Conservation (phyloP, 2,113 vertebrate species). For the Grallaria varia region DNA sequence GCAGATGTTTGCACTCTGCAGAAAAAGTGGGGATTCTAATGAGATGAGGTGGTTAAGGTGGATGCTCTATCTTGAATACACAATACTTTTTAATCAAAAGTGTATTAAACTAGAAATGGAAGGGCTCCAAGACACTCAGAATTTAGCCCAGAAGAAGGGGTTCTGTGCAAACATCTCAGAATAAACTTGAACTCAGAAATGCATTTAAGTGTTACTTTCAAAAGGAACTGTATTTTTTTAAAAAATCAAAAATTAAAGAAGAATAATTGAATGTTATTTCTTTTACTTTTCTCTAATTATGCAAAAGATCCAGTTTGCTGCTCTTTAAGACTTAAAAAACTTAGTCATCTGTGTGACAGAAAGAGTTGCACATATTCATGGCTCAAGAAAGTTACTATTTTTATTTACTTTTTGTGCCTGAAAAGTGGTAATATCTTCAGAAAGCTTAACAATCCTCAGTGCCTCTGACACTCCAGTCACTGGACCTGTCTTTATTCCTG, state of each 20-base stretch:
- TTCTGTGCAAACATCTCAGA: neutral
- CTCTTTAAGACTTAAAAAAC: neutral
- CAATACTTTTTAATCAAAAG: neutral
- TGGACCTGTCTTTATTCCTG: neutral
- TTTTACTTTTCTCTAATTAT: neutral
- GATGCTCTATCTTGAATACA: neutral
- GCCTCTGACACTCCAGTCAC: rapidly evolving
- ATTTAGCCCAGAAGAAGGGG: neutral
- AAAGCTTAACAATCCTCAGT: neutral
- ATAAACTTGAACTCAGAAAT: neutral
- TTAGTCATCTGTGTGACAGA: neutral
- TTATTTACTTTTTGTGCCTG: neutral
- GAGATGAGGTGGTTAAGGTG: neutral
- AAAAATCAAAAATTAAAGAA: neutral
- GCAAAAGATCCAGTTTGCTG: neutral
- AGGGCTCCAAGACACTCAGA: neutral
- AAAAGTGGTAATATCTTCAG: neutral
- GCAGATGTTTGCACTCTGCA: neutral
- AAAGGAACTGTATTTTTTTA: neutral
- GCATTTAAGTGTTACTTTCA: neutral
- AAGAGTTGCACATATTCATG: neutral
- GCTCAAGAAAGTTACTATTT: neutral
- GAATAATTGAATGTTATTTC: neutral
- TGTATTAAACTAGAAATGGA: neutral
- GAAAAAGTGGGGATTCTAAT: neutral